Percentiles rank a stretch among this genome's conserved stretches.
phyloP scores from a whole-genome alignment of 2,797 vertebrate genomes.

The Phalanger gymnotis region DNA sequence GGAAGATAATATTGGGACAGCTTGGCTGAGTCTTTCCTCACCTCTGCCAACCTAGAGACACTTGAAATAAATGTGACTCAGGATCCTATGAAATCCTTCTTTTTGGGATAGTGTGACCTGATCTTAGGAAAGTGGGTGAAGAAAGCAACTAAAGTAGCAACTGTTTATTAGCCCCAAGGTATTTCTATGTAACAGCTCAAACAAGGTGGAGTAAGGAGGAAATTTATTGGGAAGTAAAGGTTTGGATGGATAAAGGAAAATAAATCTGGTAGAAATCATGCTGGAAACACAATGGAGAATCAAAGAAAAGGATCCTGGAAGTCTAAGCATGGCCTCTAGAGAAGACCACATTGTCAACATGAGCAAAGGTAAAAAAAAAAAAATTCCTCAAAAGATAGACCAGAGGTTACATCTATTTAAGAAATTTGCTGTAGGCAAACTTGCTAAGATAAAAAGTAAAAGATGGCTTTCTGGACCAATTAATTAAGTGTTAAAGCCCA shows the following conservation, averaged over 20 bases:
- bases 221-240: not conserved
- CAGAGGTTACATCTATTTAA: conserved; percentile 1
- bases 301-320: not conserved
- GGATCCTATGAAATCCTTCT: not conserved
- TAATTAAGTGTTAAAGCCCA: not conserved
- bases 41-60: not conserved
- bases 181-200: not conserved
- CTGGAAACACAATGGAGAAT: not conserved
- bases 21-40: not conserved
- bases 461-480: not conserved
- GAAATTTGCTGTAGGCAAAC: not conserved
- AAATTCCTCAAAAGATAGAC: not conserved
- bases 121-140: not conserved
- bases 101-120: not conserved
- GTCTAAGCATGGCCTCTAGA: not conserved
- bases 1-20: not conserved
- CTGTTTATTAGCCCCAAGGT: not conserved
- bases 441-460: not conserved
- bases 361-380: not conserved
- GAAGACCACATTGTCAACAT: not conserved
- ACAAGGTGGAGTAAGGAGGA: not conserved
- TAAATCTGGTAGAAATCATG: not conserved
- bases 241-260: not conserved
- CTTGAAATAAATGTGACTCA: not conserved
- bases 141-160: not conserved